phyloP scores from a whole-genome alignment of 2,888 invertebrate genomes.

The Nomada lathburiana region DNA sequence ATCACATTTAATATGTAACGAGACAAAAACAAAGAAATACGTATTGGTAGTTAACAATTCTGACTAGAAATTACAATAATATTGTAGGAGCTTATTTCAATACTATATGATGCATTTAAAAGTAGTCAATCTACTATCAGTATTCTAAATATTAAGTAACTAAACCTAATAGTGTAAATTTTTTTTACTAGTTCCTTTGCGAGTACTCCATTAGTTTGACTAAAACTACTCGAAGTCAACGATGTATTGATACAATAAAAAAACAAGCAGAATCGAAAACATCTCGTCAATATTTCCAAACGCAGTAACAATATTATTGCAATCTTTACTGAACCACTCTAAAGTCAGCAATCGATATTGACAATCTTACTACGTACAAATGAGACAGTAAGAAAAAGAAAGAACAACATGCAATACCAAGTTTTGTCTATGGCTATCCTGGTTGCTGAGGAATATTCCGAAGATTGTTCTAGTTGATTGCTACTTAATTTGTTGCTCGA shows the following conservation, averaged over 20 bases:
- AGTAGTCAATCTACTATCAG: background rate
- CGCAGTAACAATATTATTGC: conserved; percentile 3
- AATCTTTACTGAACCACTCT: background rate
- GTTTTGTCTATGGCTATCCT: background rate
- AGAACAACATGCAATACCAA: conserved; percentile 22
- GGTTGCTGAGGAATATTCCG: conserved; percentile 39
- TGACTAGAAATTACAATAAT: conserved; percentile 53
- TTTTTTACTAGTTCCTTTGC: background rate
- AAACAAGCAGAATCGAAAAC: background rate
- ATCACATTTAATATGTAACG: background rate
- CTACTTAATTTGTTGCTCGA: background rate
- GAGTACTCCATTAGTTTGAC: background rate
- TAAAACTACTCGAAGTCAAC: background rate
- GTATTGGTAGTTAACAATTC: conserved; percentile 10
- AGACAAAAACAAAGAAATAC: background rate
- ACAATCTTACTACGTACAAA: background rate
- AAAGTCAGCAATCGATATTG: conserved; percentile 11
- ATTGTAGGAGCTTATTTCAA: conserved; percentile 27
- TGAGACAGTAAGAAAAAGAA: conserved; percentile 13
- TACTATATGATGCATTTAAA: conserved; percentile 20
- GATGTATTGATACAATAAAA: background rate
- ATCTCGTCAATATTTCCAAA: background rate
- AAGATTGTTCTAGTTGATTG: background rate
- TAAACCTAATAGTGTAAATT: no score
- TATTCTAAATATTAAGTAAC: background rate